Percentiles rank a stretch among this genome's conserved stretches.
phyloP scores from a whole-genome alignment of 2,113 vertebrate genomes.

The Centropus bengalensis region DNA sequence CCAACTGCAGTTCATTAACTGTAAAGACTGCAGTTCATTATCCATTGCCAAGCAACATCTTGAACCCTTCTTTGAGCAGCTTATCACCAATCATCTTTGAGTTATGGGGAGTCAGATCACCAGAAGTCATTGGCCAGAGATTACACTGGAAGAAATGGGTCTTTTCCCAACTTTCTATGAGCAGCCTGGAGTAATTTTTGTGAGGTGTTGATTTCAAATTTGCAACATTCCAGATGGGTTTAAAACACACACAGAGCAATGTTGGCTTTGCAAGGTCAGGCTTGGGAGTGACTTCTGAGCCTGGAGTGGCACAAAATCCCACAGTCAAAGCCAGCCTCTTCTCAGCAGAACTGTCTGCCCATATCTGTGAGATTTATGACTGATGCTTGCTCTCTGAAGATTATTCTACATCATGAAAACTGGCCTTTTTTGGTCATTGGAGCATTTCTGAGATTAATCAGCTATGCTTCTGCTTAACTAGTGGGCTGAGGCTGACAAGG shows the following conservation, averaged over 20 bases:
- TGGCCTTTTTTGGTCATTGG: background rate
- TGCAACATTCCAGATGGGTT: fast-evolving
- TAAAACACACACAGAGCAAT: fast-evolving
- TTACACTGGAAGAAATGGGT: background rate
- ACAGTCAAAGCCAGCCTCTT: fast-evolving
- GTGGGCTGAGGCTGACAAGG: background rate
- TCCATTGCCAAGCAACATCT: background rate
- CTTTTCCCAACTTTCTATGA: background rate
- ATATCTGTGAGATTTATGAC: background rate
- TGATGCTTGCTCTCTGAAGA: background rate
- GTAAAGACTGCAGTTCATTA: background rate
- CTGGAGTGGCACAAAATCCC: background rate
- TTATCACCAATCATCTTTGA: background rate
- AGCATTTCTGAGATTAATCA: background rate
- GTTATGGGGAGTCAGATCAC: background rate
- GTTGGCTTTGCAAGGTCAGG: background rate
- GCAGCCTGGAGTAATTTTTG: background rate
- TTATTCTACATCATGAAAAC: background rate
- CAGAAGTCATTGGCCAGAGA: background rate
- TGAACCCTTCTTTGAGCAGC: too few species aligned
- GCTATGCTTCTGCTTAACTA: background rate
- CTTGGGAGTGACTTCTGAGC: background rate
- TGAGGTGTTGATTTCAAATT: background rate
- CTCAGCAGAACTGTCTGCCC: background rate
- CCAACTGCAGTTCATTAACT: too few species aligned